These are phyloP conservation scores for Trachythela sp. DNA, from an alignment of 64 coral and sea anemone species.

Conservation along the genomic window DNA sequence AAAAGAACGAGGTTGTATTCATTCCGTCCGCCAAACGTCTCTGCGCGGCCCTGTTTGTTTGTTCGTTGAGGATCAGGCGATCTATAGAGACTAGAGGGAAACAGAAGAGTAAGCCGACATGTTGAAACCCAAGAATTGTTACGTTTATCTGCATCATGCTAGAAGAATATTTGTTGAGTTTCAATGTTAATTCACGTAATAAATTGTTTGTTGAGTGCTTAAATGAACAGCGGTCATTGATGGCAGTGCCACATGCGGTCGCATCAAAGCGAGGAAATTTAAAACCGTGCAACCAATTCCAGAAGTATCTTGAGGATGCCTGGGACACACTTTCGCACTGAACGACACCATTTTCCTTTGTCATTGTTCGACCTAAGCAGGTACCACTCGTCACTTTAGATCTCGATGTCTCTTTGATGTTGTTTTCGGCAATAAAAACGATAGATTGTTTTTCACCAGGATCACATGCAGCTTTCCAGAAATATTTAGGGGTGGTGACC, in stretches of 20 bases:
- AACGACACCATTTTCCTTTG: constrained; percentile 11
- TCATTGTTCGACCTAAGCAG: neutral
- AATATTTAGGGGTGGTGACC: neutral
- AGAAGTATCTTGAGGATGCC: neutral
- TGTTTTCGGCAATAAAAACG: constrained; percentile 40
- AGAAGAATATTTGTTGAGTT: too few species aligned
- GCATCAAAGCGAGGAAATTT: neutral
- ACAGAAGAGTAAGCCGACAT: too few species aligned
- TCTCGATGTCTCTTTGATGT: neutral
- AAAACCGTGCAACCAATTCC: constrained; percentile 10
- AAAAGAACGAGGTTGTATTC: too few species aligned
- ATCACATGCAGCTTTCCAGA: constrained; percentile 50
- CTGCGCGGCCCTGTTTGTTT: too few species aligned
- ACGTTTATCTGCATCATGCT: too few species aligned
- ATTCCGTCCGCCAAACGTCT: too few species aligned
- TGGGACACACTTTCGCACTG: constrained; percentile 14
- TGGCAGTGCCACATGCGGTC: neutral
- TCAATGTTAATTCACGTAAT: too few species aligned
- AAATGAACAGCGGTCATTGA: too few species aligned
- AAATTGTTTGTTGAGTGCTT: too few species aligned
- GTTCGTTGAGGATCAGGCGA: too few species aligned
- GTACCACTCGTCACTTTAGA: constrained; percentile 1
- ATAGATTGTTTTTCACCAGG: constrained; percentile 23
- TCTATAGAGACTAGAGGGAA: too few species aligned
- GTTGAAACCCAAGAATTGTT: too few species aligned